These are phyloP conservation scores for Acanthopleura granulata DNA, from an alignment of 2,888 invertebrate species.

Conservation along the genomic window DNA sequence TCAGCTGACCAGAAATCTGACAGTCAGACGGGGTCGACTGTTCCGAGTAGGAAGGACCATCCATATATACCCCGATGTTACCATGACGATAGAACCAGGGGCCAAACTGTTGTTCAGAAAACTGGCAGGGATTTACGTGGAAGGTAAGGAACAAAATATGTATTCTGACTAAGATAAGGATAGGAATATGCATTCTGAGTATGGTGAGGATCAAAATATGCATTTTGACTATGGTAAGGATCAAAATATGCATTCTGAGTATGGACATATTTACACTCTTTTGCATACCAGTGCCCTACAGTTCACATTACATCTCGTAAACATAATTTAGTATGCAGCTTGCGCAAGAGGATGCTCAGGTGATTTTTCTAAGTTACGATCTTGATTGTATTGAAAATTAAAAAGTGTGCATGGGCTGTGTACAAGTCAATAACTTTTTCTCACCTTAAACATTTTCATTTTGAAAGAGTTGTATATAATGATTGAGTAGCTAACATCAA, in stretches of 20 bases:
- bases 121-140: slow-evolving; percentile 3
- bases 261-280: too few relatives aligned
- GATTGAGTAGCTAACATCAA: too few relatives aligned
- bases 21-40: not conserved
- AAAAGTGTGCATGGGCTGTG: not conserved
- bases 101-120: slow-evolving; percentile 3
- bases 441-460: too few relatives aligned
- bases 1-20: not conserved
- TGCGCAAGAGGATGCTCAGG: not conserved
- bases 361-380: not conserved
- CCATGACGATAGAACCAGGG: slow-evolving; percentile 18
- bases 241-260: too few relatives aligned
- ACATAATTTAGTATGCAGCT: not conserved
- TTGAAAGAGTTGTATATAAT: too few relatives aligned
- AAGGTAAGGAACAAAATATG: not conserved
- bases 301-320: too few relatives aligned
- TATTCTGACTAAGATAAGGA: too few relatives aligned
- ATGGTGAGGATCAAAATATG: too few relatives aligned
- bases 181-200: too few relatives aligned
- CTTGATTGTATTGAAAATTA: not conserved
- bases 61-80: not conserved
- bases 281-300: too few relatives aligned
- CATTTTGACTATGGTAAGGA: too few relatives aligned
- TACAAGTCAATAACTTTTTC: too few relatives aligned
- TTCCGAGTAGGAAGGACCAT: slow-evolving; percentile 3